These are phyloP conservation scores for Sarotherodon lohbergeri DNA, from an alignment of 2,113 vertebrate species.

Conservation along the genomic window DNA sequence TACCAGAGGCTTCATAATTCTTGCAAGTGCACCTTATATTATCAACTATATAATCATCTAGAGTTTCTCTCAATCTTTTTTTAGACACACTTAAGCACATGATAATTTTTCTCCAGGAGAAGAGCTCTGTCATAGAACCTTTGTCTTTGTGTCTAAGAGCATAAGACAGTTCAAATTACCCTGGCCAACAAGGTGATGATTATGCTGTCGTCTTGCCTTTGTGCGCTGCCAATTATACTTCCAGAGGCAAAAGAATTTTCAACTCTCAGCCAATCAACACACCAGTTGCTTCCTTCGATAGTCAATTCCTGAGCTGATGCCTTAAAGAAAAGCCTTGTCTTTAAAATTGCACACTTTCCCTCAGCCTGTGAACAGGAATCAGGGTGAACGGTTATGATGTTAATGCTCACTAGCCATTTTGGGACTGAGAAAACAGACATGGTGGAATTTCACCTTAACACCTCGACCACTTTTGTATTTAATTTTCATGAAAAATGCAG, in stretches of 20 bases:
- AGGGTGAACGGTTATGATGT: background rate
- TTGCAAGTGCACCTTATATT: background rate
- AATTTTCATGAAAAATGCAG: background rate
- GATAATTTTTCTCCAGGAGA: constrained; percentile 47
- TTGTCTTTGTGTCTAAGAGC: background rate
- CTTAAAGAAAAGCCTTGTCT: background rate
- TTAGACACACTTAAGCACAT: constrained; percentile 18
- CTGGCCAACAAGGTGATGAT: constrained; percentile 34
- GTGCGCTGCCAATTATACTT: constrained; percentile 4
- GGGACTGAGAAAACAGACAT: background rate
- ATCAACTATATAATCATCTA: background rate
- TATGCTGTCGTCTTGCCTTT: constrained; percentile 22
- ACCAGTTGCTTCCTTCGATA: background rate
- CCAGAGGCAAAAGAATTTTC: background rate
- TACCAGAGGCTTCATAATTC: background rate
- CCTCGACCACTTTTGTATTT: background rate
- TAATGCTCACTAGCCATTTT: background rate
- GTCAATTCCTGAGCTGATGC: background rate
- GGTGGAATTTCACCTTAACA: background rate
- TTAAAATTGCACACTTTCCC: constrained; percentile 1
- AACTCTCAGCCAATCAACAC: constrained; percentile 14
- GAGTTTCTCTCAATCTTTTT: constrained; percentile 24
- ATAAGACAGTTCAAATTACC: constrained; percentile 47
- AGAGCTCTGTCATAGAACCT: constrained; percentile 18
- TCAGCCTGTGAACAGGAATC: background rate